phyloP scores from a whole-genome alignment of 2,888 invertebrate species.

The Brenthis daphne region DNA sequence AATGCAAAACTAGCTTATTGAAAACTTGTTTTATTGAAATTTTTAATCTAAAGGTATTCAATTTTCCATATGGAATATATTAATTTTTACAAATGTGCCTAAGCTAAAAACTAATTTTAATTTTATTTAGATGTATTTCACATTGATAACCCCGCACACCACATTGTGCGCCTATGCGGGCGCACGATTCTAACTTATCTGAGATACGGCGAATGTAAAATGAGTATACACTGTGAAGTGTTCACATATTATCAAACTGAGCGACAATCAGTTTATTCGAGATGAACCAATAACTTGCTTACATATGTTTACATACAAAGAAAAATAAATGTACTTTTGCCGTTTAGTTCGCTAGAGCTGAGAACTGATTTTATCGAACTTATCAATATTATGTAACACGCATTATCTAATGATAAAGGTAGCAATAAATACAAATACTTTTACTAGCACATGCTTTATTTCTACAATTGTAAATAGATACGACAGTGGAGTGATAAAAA shows the following conservation, averaged over 20 bases:
- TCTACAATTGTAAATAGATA: no score
- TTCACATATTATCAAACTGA: slow-evolving; percentile 32
- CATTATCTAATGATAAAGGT: no score
- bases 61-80: not conserved
- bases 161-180: slow-evolving; percentile 27
- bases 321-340: not conserved
- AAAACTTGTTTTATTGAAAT: not conserved
- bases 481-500: no score
- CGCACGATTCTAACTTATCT: slow-evolving; percentile 31
- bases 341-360: not conserved
- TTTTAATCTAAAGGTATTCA: not conserved
- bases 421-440: no score
- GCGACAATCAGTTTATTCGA: slow-evolving; percentile 20
- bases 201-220: slow-evolving; percentile 24
- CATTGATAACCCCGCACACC: not conserved
- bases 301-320: not conserved
- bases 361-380: no score
- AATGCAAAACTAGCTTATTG: not conserved
- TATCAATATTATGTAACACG: no score
- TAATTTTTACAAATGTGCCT: not conserved
- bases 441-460: no score
- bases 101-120: not conserved
- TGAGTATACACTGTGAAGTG: slow-evolving; percentile 11
- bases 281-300: slow-evolving; percentile 11
- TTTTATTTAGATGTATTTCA: not conserved